These are phyloP conservation scores for Spilosoma lubricipeda DNA, from an alignment of 2,888 invertebrate species.

Conservation along the genomic window DNA sequence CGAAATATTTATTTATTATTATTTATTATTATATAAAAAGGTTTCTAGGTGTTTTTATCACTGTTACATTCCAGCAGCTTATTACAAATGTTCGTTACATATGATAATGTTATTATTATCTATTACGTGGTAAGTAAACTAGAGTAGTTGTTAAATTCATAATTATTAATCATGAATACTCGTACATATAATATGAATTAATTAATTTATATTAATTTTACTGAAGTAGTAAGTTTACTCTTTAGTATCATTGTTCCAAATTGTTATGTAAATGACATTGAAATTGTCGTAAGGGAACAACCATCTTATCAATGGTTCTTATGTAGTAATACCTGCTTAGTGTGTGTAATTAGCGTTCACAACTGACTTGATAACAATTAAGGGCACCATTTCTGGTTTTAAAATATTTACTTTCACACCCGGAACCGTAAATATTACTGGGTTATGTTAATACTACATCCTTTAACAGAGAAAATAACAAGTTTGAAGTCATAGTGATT, in stretches of 20 bases:
- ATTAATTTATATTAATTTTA: not conserved
- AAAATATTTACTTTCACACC: constrained; percentile 24
- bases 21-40: too few species aligned
- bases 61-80: too few species aligned
- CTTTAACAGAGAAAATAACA: not conserved
- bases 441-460: not conserved
- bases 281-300: constrained; percentile 62
- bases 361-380: constrained; percentile 50
- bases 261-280: constrained; percentile 68
- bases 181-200: too few species aligned
- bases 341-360: constrained; percentile 59
- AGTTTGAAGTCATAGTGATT: not conserved
- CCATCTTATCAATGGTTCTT: constrained; percentile 61
- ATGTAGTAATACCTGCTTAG: constrained; percentile 54
- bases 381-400: constrained; percentile 51
- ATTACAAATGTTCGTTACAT: too few species aligned
- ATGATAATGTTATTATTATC: too few species aligned
- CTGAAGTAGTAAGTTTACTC: constrained; percentile 26
- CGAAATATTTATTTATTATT: too few species aligned
- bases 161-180: too few species aligned
- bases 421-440: constrained; percentile 2
- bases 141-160: too few species aligned
- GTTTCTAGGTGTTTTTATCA: not conserved
- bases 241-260: constrained; percentile 55
- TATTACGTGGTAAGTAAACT: too few species aligned